Evolutionary conservation across 2,888 invertebrate species (phyloP), one percentile per base, ranked within the genome.

Genomic region (Eristalinus aeneus): DNA sequence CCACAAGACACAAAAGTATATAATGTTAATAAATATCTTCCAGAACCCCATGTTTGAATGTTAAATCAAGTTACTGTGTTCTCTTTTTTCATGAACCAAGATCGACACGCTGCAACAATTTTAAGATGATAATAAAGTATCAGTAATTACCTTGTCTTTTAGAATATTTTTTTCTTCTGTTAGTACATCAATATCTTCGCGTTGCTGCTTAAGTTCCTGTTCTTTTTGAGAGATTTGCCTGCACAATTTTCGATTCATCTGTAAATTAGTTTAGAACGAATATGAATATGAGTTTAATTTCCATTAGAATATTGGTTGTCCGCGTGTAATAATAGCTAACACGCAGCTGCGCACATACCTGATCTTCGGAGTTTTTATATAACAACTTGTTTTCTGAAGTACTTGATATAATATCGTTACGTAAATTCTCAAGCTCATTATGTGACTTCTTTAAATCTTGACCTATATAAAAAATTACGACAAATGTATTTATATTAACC

Each of bases 201-300:
- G 88, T n/a, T 89, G 88, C 36, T 89, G 88, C 0, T 89, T 63
- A 39, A 92, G 89, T 11, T 88, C 76, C 9, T 84, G 71, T 46
- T 92, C 92, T 76, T 90, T 91, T 34, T 89, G 87, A 12, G 88
- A 67, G 34, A 92, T 88, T 76, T 91, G 89, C 63, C 90, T 92
- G 2, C 88, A 83, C n/a, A 92, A 61, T 16, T 90, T 90, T n/a
- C 89, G 89, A 20, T 90, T 91, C 10, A 90, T 53, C 92, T 92
- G 88, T 31, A 89, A 22, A 11, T 11, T 56, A 22, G 10, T 10
- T 8, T 8, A 23, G 3, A 22, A 9, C 27, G 27, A 27, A 56
- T 12, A 56, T 12, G 6, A 56, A 54, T 3, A 56, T 23, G 0
- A 10, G 22, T 20, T 56, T 22, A 4, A 27, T 27, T 27, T 27